Evolutionary conservation across 2,797 vertebrate species (phyloP).

Genomic region (Scleropages formosus): DNA sequence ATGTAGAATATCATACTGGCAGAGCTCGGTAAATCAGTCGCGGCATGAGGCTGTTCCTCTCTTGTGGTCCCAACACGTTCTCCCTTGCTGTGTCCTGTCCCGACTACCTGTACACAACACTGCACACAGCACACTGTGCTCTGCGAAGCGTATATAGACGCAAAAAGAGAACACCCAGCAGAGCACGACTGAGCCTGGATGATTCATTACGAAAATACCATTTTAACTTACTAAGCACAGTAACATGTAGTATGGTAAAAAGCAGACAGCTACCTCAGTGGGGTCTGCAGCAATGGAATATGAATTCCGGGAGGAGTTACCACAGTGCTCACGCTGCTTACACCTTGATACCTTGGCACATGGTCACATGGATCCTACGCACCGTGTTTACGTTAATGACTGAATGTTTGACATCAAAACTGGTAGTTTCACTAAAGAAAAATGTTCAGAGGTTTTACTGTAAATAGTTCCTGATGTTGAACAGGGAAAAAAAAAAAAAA

Average conservation of each 20-base stretch:
- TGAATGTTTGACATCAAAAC: too few relatives aligned
- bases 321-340: not conserved
- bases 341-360: conserved; percentile 3
- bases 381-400: not conserved
- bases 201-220: not conserved
- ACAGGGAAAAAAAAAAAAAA: not conserved
- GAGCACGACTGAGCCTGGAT: not conserved
- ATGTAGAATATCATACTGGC: not conserved
- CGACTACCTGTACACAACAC: not conserved
- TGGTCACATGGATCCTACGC: not conserved
- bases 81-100: not conserved
- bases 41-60: not conserved
- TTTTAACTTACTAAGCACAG: not conserved
- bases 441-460: not conserved
- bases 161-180: not conserved
- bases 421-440: not conserved
- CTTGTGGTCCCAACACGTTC: not conserved
- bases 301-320: not conserved
- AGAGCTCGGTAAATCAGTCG: not conserved
- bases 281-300: not conserved
- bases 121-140: not conserved
- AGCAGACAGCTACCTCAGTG: too few relatives aligned
- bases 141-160: not conserved
- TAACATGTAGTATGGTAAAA: too few relatives aligned
- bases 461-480: not conserved